Evolutionary conservation across 2,797 vertebrate species (phyloP).

Genomic region (Ambastaia sidthimunki): DNA sequence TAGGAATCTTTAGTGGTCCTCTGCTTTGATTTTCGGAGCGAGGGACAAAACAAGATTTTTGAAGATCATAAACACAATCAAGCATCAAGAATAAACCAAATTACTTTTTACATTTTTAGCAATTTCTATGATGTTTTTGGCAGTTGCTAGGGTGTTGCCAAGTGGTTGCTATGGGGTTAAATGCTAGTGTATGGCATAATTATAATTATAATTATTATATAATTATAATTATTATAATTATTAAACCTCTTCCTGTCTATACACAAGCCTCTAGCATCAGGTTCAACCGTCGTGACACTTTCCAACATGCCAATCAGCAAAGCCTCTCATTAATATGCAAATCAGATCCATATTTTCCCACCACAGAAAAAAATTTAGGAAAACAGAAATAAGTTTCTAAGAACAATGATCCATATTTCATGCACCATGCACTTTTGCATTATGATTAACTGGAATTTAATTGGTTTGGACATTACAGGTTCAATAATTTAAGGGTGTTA

Average conservation of each 20-base stretch:
- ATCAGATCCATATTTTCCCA: constrained; percentile 61
- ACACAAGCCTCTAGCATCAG: constrained; percentile 33
- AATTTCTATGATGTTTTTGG: no score
- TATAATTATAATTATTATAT: no score
- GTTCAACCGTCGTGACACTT: constrained; percentile 46
- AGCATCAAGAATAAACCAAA: background rate
- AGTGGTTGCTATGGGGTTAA: no score
- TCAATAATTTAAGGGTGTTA: constrained; percentile 80
- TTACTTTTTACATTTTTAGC: background rate
- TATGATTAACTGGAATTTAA: constrained; percentile 79
- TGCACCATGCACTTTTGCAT: constrained; percentile 72
- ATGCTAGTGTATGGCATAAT: no score
- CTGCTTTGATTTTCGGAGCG: constrained; percentile 63
- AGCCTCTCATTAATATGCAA: constrained; percentile 60
- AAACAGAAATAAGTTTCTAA: constrained; percentile 62
- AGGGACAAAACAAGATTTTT: constrained; percentile 62
- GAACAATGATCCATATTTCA: constrained; percentile 78
- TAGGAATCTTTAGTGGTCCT: constrained; percentile 55
- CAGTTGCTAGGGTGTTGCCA: no score
- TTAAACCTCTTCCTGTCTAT: constrained; percentile 36
- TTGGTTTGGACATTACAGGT: constrained; percentile 75
- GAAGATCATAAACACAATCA: constrained; percentile 1
- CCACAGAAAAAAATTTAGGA: constrained; percentile 60
- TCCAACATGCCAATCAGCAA: constrained; percentile 46
- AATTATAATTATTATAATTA: no score